phyloP scores from a whole-genome alignment of 2,113 vertebrate species.

The Sylvietta virens region DNA sequence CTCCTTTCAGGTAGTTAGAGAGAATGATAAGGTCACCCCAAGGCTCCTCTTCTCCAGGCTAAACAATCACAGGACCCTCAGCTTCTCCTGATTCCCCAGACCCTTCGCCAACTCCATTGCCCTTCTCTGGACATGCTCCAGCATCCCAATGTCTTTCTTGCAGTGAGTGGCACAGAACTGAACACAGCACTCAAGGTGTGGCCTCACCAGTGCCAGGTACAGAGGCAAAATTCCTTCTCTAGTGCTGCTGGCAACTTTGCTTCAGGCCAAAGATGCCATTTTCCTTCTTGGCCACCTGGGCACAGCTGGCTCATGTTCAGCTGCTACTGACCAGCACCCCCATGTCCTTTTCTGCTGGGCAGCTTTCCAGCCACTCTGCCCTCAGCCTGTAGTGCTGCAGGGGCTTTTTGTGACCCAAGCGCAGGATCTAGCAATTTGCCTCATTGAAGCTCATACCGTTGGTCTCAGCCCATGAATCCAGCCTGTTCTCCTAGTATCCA shows the following conservation, averaged over 20 bases:
- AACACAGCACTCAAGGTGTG: background rate
- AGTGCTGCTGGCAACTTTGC: background rate
- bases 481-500: background rate
- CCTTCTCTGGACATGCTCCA: background rate
- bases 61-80: background rate
- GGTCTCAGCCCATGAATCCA: background rate
- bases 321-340: rapidly evolving
- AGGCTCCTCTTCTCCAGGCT: background rate
- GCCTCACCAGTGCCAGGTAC: background rate
- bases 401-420: background rate
- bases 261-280: background rate
- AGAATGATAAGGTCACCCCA: background rate
- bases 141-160: background rate
- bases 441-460: background rate
- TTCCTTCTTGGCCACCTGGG: background rate
- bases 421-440: background rate
- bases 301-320: background rate
- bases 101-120: background rate
- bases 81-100: background rate
- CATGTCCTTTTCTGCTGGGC: background rate
- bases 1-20: background rate
- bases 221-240: background rate
- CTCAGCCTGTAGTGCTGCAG: rapidly evolving
- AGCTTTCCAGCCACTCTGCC: background rate
- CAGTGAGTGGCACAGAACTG: rapidly evolving